A percentile compares a stretch with the other conserved stretches of the same genome.
These are phyloP conservation scores for Drosophila gunungcola DNA, from an alignment of 1,140 invertebrate genomes.

Conservation along the genomic window DNA sequence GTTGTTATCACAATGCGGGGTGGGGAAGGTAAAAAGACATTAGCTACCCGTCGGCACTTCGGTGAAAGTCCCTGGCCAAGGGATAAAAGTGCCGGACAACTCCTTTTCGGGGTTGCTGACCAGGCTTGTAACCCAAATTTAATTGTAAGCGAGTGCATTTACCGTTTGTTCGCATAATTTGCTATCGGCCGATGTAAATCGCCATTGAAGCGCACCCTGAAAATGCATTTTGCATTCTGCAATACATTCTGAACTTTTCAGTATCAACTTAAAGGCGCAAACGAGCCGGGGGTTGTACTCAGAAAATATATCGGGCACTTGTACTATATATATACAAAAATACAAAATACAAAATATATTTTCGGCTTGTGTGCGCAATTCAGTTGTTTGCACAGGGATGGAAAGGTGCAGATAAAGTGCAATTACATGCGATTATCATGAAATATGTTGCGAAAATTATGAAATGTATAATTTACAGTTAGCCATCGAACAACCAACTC, in stretches of 20 bases:
- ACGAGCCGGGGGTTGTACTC: slow-evolving; percentile 23
- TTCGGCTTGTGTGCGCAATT: background rate
- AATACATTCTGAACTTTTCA: slow-evolving; percentile 10
- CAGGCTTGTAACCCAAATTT: slow-evolving; percentile 74
- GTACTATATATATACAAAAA: background rate
- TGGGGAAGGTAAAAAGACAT: slow-evolving; percentile 59
- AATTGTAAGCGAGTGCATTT: slow-evolving; percentile 58
- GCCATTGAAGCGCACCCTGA: slow-evolving; percentile 74
- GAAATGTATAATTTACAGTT: slow-evolving; percentile 85
- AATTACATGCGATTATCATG: slow-evolving; percentile 85
- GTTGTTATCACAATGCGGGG: slow-evolving; percentile 72
- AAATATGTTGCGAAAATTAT: slow-evolving; percentile 83
- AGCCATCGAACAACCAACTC: slow-evolving; percentile 41
- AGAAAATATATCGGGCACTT: background rate
- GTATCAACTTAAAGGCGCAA: slow-evolving; percentile 31
- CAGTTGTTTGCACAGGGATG: slow-evolving; percentile 75
- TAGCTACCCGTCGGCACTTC: slow-evolving; percentile 70
- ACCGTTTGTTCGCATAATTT: slow-evolving; percentile 80
- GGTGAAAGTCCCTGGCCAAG: slow-evolving; percentile 64
- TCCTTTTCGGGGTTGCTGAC: slow-evolving; percentile 59
- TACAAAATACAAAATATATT: background rate
- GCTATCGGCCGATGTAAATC: slow-evolving; percentile 70
- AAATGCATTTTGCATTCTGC: slow-evolving; percentile 36
- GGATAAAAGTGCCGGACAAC: slow-evolving; percentile 5
- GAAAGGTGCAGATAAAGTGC: slow-evolving; percentile 84